These are phyloP conservation scores for Pseudorectes ferrugineus DNA, from an alignment of 2,113 vertebrate genomes.

Conservation along the genomic window DNA sequence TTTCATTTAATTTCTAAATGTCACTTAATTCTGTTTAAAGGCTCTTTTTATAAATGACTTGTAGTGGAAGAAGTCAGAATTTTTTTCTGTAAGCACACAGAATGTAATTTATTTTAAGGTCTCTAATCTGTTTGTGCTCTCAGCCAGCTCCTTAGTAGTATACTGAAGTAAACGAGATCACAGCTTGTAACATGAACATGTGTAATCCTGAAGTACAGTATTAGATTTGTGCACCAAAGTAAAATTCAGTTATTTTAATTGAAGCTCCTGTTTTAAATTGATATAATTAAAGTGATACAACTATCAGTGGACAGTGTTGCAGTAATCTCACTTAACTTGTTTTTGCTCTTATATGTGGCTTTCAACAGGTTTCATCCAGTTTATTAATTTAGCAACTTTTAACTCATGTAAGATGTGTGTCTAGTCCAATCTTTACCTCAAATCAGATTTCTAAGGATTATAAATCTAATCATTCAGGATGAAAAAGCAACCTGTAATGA, in stretches of 20 bases:
- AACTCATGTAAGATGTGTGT: neutral
- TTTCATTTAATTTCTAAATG: neutral
- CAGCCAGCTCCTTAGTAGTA: neutral
- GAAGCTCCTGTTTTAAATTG: neutral
- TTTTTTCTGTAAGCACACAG: neutral
- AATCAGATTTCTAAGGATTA: conserved; percentile 1
- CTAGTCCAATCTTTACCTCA: neutral
- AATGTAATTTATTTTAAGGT: neutral
- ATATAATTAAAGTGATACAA: neutral
- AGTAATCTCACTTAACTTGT: neutral
- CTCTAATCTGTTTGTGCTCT: neutral
- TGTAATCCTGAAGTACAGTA: neutral
- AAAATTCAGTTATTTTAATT: neutral
- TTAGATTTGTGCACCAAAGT: neutral
- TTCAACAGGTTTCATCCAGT: neutral
- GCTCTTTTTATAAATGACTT: neutral
- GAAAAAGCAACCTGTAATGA: conserved; percentile 69
- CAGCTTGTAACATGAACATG: neutral
- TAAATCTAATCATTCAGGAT: conserved; percentile 69
- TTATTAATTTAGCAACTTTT: neutral
- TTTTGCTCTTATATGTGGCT: neutral
- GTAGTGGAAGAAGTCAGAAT: neutral
- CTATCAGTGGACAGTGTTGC: neutral
- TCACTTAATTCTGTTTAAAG: neutral
- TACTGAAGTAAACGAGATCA: neutral